Conservation (phyloP, 2,797 vertebrate species). For the Pseudocheirus occidentalis region DNA sequence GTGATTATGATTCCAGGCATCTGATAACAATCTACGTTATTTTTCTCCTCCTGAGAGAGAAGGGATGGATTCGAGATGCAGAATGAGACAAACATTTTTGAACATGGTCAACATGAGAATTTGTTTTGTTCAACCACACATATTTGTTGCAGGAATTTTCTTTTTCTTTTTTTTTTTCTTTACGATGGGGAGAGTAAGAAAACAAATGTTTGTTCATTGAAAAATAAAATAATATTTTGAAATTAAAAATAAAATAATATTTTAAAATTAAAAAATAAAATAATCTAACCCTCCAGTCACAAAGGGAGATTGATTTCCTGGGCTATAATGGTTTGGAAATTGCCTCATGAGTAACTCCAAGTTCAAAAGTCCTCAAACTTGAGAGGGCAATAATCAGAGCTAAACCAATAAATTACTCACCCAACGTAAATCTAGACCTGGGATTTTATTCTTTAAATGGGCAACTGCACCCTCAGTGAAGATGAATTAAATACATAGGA, state of each 20-base stretch:
- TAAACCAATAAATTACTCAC: not conserved
- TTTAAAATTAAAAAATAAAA: not conserved
- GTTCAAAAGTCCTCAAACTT: not conserved
- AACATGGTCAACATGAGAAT: not conserved
- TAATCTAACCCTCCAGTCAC: not conserved
- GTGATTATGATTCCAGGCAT: not conserved
- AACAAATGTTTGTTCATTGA: not conserved
- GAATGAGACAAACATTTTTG: not conserved
- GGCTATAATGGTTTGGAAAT: not conserved
- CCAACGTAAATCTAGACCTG: not conserved
- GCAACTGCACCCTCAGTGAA: not conserved
- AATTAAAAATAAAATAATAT: not conserved
- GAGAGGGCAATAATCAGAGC: not conserved
- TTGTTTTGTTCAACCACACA: not conserved
- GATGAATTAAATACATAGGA: not conserved
- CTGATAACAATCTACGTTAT: not conserved
- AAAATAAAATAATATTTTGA: not conserved
- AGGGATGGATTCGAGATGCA: not conserved
- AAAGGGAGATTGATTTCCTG: not conserved
- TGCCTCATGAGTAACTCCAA: not conserved
- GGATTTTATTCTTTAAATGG: not conserved
- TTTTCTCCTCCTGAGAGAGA: not conserved
- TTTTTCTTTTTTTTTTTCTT: not conserved
- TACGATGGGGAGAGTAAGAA: not conserved
- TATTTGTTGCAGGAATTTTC: not conserved